Evolutionary conservation across 2,113 vertebrate species (phyloP).

Genomic region (Nyctibius bracteatus): DNA sequence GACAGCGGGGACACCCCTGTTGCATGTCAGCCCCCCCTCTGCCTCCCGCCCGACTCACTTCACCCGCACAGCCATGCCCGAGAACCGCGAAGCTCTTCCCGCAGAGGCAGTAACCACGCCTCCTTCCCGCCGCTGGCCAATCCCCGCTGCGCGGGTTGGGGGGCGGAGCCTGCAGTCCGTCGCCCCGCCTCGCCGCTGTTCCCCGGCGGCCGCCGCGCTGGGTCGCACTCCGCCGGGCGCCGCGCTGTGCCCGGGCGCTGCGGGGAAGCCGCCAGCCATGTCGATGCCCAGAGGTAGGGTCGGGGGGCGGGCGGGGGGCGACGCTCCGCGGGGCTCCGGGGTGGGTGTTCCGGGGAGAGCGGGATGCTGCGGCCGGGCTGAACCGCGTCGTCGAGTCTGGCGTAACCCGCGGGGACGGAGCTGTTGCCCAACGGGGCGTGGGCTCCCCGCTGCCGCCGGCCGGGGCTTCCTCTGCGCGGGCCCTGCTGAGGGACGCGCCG

Average conservation of each 20-base stretch:
- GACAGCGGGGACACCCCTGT: not conserved
- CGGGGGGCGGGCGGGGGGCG: not conserved
- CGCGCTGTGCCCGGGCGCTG: not conserved
- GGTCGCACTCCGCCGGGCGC: not conserved
- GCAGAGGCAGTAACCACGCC: not conserved
- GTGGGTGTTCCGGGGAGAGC: not conserved
- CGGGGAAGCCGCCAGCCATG: not conserved
- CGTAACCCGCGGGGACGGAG: not conserved
- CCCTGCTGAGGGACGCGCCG: not conserved
- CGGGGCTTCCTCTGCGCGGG: not conserved
- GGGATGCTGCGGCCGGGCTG: not conserved
- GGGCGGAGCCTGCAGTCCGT: not conserved
- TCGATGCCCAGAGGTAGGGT: conserved; percentile 11
- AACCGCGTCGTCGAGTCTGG: not conserved
- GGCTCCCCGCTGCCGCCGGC: not conserved
- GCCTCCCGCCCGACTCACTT: not conserved
- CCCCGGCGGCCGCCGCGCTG: not conserved
- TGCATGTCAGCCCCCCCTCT: fast-evolving
- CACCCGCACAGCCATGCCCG: fast-evolving
- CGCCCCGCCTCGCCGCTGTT: not conserved
- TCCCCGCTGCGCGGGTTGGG: fast-evolving
- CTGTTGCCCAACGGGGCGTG: not conserved
- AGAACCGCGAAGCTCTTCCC: not conserved
- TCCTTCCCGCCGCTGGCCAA: not conserved
- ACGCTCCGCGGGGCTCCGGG: not conserved